These are phyloP conservation scores for Aleiodes alternator DNA, from an alignment of 2,888 invertebrate genomes.

Conservation along the genomic window DNA sequence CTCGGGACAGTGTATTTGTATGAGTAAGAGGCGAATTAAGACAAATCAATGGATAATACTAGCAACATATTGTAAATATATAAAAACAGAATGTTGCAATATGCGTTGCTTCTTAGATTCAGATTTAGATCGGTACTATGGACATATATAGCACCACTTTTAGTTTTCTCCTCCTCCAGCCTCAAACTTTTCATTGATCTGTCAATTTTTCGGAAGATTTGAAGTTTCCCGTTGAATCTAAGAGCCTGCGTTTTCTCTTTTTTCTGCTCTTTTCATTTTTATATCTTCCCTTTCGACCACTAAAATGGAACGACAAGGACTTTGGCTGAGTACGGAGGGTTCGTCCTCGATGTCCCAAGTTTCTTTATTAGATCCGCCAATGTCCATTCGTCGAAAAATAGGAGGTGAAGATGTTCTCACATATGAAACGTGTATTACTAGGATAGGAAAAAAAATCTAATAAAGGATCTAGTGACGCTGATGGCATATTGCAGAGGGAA, in stretches of 20 bases:
- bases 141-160: too few species aligned
- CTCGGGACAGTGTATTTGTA: too few species aligned
- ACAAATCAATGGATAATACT: too few species aligned
- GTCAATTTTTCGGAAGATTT: conserved; percentile 1
- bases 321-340: not conserved
- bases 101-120: too few species aligned
- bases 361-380: conserved; percentile 26
- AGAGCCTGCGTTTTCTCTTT: not conserved
- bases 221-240: conserved; percentile 15
- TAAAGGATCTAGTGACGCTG: conserved; percentile 14
- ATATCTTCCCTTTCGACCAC: conserved; percentile 3
- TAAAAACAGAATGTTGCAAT: too few species aligned
- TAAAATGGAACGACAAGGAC: conserved; percentile 13
- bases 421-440: not conserved
- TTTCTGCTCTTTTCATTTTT: too few species aligned
- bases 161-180: not conserved
- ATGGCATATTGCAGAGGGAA: conserved; percentile 20
- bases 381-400: conserved; percentile 18
- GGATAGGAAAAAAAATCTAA: conserved; percentile 6
- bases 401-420: conserved; percentile 21
- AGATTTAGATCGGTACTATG: too few species aligned
- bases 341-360: conserved; percentile 7
- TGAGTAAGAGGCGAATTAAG: too few species aligned
- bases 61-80: too few species aligned
- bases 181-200: not conserved